Conservation (phyloP, 1,140 invertebrate species). For the Polyergus mexicanus region DNA sequence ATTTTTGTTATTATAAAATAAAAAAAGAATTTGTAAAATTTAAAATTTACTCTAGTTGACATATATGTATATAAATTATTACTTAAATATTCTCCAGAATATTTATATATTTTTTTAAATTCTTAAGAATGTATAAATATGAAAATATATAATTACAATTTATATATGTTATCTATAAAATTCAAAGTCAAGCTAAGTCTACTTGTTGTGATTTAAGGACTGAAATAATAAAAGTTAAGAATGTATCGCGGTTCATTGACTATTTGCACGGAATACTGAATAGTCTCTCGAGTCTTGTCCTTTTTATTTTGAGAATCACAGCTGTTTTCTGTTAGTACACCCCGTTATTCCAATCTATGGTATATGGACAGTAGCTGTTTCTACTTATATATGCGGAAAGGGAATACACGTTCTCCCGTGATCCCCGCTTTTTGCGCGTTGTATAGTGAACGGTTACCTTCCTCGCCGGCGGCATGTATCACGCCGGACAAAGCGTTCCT, state of each 20-base stretch:
- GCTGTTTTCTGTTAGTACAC: conserved; percentile 17
- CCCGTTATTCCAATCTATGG: conserved; percentile 5
- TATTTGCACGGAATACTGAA: conserved; percentile 20
- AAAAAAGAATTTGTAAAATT: not conserved
- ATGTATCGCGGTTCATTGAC: not conserved
- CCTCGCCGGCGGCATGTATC: conserved; percentile 71
- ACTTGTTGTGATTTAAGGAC: not conserved
- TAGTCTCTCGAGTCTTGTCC: not conserved
- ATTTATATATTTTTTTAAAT: no score
- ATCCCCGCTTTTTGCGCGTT: conserved; percentile 46
- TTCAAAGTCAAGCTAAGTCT: not conserved
- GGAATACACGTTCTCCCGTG: conserved; percentile 44
- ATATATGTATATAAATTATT: no score
- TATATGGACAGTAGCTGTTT: conserved; percentile 19
- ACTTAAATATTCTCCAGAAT: no score
- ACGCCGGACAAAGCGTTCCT: conserved; percentile 77
- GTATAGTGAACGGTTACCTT: conserved; percentile 72
- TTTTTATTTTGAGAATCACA: conserved; percentile 25
- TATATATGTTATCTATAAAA: no score
- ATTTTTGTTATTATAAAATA: not conserved
- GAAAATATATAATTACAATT: no score
- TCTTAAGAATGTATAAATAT: no score
- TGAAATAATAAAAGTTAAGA: not conserved
- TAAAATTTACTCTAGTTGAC: no score
- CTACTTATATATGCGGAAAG: conserved; percentile 50